These are phyloP conservation scores for Myiotriccus ornatus DNA, from an alignment of 2,797 vertebrate species.

Conservation along the genomic window DNA sequence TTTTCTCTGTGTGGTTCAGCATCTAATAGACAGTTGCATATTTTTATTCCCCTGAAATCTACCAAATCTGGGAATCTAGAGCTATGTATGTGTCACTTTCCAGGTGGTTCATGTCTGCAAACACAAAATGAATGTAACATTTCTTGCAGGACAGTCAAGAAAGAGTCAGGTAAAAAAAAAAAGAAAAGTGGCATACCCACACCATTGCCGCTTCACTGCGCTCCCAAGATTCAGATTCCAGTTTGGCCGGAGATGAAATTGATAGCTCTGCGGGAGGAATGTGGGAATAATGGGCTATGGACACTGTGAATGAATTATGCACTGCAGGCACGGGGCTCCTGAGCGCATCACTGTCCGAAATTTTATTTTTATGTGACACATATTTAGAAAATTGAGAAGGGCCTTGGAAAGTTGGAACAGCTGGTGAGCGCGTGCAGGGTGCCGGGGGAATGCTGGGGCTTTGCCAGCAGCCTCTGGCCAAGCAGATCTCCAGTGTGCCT, in stretches of 20 bases:
- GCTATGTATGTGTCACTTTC: not conserved
- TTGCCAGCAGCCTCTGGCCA: conserved; percentile 22
- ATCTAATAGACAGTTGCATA: not conserved
- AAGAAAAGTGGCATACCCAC: not conserved
- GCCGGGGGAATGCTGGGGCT: conserved; percentile 55
- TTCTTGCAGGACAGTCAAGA: not conserved
- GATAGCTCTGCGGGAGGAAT: conserved; percentile 43
- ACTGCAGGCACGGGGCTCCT: conserved; percentile 31
- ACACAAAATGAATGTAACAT: not conserved
- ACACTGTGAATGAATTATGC: conserved; percentile 63
- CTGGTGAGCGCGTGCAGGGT: conserved; percentile 61
- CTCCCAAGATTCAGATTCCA: conserved; percentile 48
- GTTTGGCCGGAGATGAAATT: conserved; percentile 14
- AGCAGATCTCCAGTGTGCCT: conserved; percentile 41
- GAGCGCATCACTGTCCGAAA: conserved; percentile 34
- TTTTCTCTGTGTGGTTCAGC: not conserved
- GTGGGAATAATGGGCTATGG: conserved; percentile 34
- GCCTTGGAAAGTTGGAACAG: conserved; percentile 74
- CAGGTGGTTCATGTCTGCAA: not conserved
- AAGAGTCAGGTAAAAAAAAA: fast-evolving
- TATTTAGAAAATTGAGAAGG: conserved; percentile 76
- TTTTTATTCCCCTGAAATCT: not conserved
- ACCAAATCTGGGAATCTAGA: not conserved
- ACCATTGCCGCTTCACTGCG: not conserved
- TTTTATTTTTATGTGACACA: conserved; percentile 75